Base-by-base conservation (phyloP, 2,113 vertebrate genomes). In the Lophius piscatorius region DNA sequence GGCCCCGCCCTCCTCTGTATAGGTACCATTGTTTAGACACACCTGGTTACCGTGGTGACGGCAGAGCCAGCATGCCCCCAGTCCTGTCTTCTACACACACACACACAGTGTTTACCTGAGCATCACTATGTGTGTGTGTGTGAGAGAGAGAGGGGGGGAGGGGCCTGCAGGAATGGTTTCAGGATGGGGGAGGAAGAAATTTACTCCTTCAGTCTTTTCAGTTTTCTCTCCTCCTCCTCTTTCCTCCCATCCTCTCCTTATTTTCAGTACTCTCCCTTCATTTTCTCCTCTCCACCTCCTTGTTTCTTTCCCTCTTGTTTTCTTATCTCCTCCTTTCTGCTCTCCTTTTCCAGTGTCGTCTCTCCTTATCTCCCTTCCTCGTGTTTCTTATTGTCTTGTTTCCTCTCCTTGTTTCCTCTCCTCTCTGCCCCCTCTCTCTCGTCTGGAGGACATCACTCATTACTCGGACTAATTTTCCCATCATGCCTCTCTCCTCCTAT, bases 11-110 rank as follows among this genome's bases (percentile, higher is more conserved):
- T 64, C 59, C 49, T 70, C 46, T 56, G 76, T 93, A 93, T 94
- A 96, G 92, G 94, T 94, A 93, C 94, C 91, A 89, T 93, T 96
- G 95, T 97, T 97, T 95, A 91, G 92, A 90, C 91, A 93, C 93
- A 89, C 94, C 94, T 89, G 78, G 90, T 95, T 92, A 92, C 92
- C 92, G 78, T 88, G 92, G 92, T 87, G 81, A 94, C 93, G 69
- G 2, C 24, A 71, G 87, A 38, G 28, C 48, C 10, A 21, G 64
- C 82, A 84, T 77, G 76, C 80, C 82, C 72, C 51, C 52, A 73
- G 71, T 82, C 61, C 36, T 71, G 31, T 21, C 36, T 22, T 0
- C 0, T 9, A 7, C 23, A 12, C 9, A 16, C 14, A 31, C n/a
- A 20, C 10, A 21, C 11, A 9, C 28, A 18, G 28, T 23, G 31